A percentile compares a stretch with the other conserved stretches of the same genome.
Conservation (phyloP, 2,113 vertebrate species). For the Chaenogobius annularis region DNA sequence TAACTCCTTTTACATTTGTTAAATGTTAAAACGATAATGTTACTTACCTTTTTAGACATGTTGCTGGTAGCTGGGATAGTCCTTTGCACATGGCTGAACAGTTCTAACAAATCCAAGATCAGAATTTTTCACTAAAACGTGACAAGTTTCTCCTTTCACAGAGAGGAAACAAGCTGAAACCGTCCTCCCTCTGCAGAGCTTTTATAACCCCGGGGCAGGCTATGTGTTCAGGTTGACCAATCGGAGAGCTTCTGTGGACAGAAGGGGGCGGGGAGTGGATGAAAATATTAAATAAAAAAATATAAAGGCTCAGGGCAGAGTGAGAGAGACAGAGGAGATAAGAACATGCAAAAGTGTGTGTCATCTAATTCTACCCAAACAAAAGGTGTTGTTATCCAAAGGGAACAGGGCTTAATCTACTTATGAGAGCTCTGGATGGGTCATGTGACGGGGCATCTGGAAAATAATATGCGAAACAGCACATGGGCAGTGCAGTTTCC, state of each 20-base stretch:
- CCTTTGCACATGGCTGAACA: slow-evolving; percentile 88
- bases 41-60: slow-evolving; percentile 92
- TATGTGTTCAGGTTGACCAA: slow-evolving; percentile 54
- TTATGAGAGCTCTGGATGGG: neutral
- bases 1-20: neutral
- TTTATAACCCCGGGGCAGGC: slow-evolving; percentile 61
- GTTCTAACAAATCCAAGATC: slow-evolving; percentile 33
- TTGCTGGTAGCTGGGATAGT: slow-evolving; percentile 88
- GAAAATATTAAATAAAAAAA: neutral
- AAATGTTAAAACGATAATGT: neutral
- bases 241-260: slow-evolving; percentile 33
- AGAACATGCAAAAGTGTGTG: slow-evolving; percentile 2
- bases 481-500: too few species aligned
- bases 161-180: slow-evolving; percentile 26
- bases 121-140: neutral
- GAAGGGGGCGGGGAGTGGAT: neutral
- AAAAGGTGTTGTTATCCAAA: slow-evolving; percentile 32
- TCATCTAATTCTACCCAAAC: slow-evolving; percentile 6
- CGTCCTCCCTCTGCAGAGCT: slow-evolving; percentile 54
- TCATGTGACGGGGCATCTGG: neutral
- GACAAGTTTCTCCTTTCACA: slow-evolving; percentile 19
- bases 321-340: neutral
- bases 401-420: neutral
- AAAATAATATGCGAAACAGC: neutral
- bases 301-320: neutral